Conservation (phyloP, 2,797 vertebrate species). For the Muscicapa striata region DNA sequence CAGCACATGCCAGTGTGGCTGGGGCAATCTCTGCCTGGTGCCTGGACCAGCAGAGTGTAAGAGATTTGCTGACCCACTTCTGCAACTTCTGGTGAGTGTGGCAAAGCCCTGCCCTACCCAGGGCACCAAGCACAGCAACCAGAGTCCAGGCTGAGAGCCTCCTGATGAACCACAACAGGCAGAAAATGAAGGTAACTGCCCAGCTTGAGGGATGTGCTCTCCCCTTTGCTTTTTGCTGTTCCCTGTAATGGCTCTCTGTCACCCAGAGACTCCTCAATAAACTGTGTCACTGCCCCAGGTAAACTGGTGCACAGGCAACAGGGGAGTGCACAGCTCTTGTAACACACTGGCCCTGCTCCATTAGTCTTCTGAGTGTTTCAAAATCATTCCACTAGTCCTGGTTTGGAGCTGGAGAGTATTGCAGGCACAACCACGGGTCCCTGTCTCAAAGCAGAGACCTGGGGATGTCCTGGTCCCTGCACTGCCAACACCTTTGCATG, state of each 20-base stretch:
- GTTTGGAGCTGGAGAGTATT: background rate
- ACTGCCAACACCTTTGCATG: accelerated
- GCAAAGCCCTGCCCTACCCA: background rate
- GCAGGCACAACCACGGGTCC: background rate
- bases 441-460: accelerated
- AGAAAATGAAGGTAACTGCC: background rate
- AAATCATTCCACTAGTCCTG: background rate
- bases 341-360: background rate
- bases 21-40: accelerated
- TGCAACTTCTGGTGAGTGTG: accelerated
- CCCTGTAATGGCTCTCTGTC: background rate
- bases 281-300: background rate
- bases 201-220: background rate
- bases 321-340: background rate
- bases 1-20: background rate
- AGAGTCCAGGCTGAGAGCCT: background rate
- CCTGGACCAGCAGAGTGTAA: background rate
- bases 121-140: accelerated
- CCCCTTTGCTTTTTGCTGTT: background rate
- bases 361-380: background rate
- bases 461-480: background rate
- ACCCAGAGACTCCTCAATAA: background rate
- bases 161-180: accelerated
- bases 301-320: background rate
- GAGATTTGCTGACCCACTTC: background rate